Base-by-base conservation (phyloP, 2,797 vertebrate genomes). In the Diplodus sargus region DNA sequence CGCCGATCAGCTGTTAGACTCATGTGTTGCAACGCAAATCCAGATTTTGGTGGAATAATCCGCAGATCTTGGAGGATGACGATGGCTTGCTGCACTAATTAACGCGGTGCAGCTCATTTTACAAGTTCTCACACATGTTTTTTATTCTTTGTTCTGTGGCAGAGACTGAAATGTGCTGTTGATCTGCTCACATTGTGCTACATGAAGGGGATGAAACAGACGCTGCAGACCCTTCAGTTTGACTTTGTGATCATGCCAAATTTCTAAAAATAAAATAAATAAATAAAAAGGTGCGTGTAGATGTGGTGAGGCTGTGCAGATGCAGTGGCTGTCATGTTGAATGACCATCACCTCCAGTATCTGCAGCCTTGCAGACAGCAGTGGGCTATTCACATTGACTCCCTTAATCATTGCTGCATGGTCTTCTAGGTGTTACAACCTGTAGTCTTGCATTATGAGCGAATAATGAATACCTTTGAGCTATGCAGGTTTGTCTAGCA, bases 1-100 rank as follows among this genome's bases (percentile, higher is more conserved):
- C 12, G 11, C 45, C 18, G 85, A 90, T 91, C 90, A 92, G 89
- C 90, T 91, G 92, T 82, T 68, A 2, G 60, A 48, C 22, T 51
- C 84, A 86, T 69, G 90, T 87, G 89, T 69, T 43, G 74, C 1
- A 47, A 69, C 78, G 57, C 75, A 85, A 86, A 90, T 78, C 78
- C 82, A 78, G 68, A 54, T 68, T 81, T 74, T 12, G 70, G 75
- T 1, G n/a, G 14, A 59, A 39, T 79, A 85, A 89, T 85, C 79
- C 71, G 49, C 5, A 43, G 1, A 79, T 81, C 15, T 56, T 68
- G 48, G 64, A 20, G 45, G 34, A 34, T 34, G 34, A 51, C 2
- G 67, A 49, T 45, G 12, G 56, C 65, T 23, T 25, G 16, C 43
- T 57, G 59, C 59, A 9, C 12, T 5, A 78, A 71, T 78, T 45